Percentiles rank a stretch among this genome's conserved stretches.
These are phyloP conservation scores for Pachliopta kotzebuea DNA, from an alignment of 2,888 invertebrate species.

Conservation along the genomic window DNA sequence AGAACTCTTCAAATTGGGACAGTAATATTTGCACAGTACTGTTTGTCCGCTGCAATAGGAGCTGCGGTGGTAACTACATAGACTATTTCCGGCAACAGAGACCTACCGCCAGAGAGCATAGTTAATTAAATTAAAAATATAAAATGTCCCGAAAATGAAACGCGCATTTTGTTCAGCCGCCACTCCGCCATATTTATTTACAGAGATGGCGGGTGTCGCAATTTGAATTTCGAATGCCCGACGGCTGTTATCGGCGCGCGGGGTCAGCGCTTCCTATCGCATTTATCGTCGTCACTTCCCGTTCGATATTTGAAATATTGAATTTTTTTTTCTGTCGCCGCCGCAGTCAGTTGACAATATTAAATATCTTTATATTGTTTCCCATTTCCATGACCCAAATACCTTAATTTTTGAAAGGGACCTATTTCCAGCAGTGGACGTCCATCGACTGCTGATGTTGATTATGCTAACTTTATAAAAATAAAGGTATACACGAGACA, in stretches of 20 bases:
- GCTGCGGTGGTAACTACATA: no score
- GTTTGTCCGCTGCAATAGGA: no score
- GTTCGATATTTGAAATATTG: constrained; percentile 51
- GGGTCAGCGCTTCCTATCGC: constrained; percentile 68
- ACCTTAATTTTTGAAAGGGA: no score
- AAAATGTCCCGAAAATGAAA: constrained; percentile 2
- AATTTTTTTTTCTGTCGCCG: constrained; percentile 35
- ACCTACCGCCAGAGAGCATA: not conserved
- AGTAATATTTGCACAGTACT: no score
- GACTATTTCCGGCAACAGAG: no score
- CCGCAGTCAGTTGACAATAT: constrained; percentile 9
- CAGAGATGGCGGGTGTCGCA: constrained; percentile 47
- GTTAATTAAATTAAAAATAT: not conserved
- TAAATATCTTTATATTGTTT: constrained; percentile 11
- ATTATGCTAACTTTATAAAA: not conserved
- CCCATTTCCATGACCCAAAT: not conserved
- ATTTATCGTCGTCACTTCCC: constrained; percentile 55
- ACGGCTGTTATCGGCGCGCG: constrained; percentile 50
- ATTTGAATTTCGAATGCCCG: constrained; percentile 51
- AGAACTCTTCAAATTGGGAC: no score
- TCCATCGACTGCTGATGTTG: no score
- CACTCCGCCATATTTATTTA: constrained; percentile 42
- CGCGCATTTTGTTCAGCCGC: constrained; percentile 23
- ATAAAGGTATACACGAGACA: not conserved
- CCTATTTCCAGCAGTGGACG: no score